Base-by-base conservation (phyloP, 2,888 invertebrate genomes). In the Coenonympha arcania region DNA sequence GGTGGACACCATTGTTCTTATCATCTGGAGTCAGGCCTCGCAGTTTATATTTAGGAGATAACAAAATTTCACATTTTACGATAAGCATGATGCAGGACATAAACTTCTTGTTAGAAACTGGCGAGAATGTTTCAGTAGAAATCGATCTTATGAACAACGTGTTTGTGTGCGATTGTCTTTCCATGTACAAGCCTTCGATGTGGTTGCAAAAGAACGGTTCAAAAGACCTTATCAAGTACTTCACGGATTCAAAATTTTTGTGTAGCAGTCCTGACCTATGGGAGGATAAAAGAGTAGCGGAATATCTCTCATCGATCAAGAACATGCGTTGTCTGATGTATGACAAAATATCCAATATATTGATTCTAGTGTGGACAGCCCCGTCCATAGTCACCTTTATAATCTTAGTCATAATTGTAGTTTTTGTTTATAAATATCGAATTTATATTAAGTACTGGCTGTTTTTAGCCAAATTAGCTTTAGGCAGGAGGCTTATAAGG, bases 51-150 rank as follows among this genome's bases (percentile, higher is more conserved):
- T 61, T 88, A n/a, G 76, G 72, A 5, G 79, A 87, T 42, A 90
- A 90, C 60, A 89, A 88, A 69, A 77, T 90, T 50, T 79, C 87
- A 15, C 83, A 86, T 58, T 79, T 90, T 20, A 88, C 87, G 9
- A 53, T 79, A 6, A 81, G 82, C n/a, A 89, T 90, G 89, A 71
- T 89, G 42, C 69, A 85, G 59, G 90, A 90, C 64, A 84, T 89
- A 24, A 68, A 69, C 24, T 82, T 77, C 54, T 65, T 89, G 36
- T 59, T 85, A 24, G 76, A 80, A 56, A 69, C 69, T 18, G 65
- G 62, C 9, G 64, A 59, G 13, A 76, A 69, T 42, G 53, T 55
- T 13, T 63, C 69, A 1, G 59, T 76, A 1, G 64, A 73, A 37
- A 71, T 90, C 18, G 79, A 88, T 52, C 55, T 90, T 4, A 76